Percentiles rank a stretch among this genome's conserved stretches.
Evolutionary conservation across 2,113 vertebrate genomes (phyloP).

Genomic region (Struthio camelus): DNA sequence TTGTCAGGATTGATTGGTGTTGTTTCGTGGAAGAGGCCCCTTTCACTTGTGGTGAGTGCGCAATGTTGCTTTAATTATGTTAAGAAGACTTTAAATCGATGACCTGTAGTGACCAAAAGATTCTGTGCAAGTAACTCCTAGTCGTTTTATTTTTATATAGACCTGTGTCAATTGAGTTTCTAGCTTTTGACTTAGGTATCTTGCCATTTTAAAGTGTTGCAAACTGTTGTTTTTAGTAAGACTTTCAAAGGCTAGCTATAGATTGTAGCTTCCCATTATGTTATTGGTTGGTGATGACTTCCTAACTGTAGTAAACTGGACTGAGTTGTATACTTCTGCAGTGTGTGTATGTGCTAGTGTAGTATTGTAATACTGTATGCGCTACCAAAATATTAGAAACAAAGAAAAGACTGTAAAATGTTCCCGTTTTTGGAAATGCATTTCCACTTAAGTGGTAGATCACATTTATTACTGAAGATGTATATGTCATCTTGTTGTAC

Average conservation of each 20-base stretch:
- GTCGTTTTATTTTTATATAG: not conserved
- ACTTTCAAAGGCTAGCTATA: not conserved
- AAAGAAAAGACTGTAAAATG: not conserved
- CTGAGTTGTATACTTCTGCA: not conserved
- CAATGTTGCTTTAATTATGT: not conserved
- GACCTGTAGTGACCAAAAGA: not conserved
- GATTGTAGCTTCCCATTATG: not conserved
- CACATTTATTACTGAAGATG: not conserved
- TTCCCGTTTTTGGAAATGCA: not conserved
- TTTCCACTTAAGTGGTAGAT: not conserved
- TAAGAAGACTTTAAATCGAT: not conserved
- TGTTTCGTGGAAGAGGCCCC: constrained; percentile 97
- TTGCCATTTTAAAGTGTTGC: not conserved
- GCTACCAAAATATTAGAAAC: not conserved
- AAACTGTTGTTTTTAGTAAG: not conserved
- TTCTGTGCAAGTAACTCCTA: not conserved
- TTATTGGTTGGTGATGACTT: not conserved
- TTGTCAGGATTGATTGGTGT: constrained; percentile 95
- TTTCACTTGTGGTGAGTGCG: constrained; percentile 96
- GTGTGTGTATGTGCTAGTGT: not conserved
- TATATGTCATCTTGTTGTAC: not conserved
- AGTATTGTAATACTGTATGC: not conserved
- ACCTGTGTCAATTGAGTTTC: not conserved
- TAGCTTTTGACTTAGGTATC: not conserved
- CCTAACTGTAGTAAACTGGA: not conserved